Conservation (phyloP, 1,140 invertebrate species). For the Lepidotrigona ventralis region DNA sequence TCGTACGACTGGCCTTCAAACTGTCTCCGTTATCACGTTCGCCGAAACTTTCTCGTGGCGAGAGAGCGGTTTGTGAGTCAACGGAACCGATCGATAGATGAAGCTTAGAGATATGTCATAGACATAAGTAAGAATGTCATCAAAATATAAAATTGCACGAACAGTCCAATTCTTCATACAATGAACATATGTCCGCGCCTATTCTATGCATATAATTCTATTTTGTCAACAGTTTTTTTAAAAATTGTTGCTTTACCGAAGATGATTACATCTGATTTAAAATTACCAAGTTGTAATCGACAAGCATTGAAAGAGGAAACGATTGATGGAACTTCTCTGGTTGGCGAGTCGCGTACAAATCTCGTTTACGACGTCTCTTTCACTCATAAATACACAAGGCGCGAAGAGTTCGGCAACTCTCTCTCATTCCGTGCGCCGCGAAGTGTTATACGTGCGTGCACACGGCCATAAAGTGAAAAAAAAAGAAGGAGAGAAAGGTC, state of each 20-base stretch:
- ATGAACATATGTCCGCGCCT: no score
- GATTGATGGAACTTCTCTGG: neutral
- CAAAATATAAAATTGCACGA: no score
- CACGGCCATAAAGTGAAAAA: constrained; percentile 52
- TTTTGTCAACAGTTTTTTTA: no score
- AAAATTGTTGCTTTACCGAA: no score
- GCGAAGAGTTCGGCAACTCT: constrained; percentile 28
- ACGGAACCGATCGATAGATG: neutral
- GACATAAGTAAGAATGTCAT: no score
- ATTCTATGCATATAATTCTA: no score
- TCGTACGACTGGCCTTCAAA: constrained; percentile 4
- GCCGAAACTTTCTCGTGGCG: constrained; percentile 16
- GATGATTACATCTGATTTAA: no score
- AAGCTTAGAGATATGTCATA: no score
- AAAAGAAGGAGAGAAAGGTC: constrained; percentile 8
- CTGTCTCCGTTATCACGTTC: neutral
- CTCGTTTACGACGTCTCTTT: constrained; percentile 11
- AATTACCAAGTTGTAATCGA: no score
- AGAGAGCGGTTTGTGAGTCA: constrained; percentile 7
- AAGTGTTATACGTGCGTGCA: constrained; percentile 29
- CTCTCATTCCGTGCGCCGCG: constrained; percentile 30
- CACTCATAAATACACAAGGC: constrained; percentile 18
- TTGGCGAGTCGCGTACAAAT: constrained; percentile 12
- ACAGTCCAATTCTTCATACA: no score
- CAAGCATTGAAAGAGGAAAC: neutral